Conservation (phyloP, 2,797 vertebrate genomes). For the Rhincodon typus region DNA sequence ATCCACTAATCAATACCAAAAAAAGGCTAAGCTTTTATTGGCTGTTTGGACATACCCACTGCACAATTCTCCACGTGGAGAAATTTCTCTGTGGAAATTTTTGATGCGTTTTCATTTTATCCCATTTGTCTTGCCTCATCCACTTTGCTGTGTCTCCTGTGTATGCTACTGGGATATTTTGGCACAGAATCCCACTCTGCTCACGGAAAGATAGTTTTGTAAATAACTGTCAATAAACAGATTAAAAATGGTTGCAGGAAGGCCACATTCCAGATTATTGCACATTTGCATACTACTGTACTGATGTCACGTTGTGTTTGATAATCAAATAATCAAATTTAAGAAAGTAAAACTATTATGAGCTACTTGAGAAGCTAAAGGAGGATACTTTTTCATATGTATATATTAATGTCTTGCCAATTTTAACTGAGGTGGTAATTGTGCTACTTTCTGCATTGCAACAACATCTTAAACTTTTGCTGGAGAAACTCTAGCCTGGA, state of each 20-base stretch:
- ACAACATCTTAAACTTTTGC: not conserved
- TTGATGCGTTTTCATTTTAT: not conserved
- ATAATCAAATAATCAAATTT: no score
- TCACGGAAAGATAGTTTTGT: not conserved
- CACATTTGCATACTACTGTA: not conserved
- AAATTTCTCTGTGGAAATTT: not conserved
- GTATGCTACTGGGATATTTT: not conserved
- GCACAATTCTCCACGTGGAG: not conserved
- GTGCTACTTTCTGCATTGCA: not conserved
- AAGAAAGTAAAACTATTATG: no score
- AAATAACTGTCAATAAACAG: not conserved
- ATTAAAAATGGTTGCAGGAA: not conserved
- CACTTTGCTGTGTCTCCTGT: not conserved
- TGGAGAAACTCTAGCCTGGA: not conserved
- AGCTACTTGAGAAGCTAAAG: not conserved
- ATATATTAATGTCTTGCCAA: not conserved
- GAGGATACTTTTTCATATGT: not conserved
- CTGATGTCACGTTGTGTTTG: not conserved
- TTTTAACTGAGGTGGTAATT: not conserved
- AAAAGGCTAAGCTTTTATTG: not conserved
- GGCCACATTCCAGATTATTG: not conserved
- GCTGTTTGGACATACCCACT: not conserved
- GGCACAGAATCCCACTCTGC: not conserved
- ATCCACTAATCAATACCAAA: constrained; percentile 17
- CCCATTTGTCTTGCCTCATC: not conserved